Percentiles rank a stretch among this genome's conserved stretches.
Conservation (phyloP, 1,140 invertebrate species). For the Stratiolaelaps scimitus region DNA sequence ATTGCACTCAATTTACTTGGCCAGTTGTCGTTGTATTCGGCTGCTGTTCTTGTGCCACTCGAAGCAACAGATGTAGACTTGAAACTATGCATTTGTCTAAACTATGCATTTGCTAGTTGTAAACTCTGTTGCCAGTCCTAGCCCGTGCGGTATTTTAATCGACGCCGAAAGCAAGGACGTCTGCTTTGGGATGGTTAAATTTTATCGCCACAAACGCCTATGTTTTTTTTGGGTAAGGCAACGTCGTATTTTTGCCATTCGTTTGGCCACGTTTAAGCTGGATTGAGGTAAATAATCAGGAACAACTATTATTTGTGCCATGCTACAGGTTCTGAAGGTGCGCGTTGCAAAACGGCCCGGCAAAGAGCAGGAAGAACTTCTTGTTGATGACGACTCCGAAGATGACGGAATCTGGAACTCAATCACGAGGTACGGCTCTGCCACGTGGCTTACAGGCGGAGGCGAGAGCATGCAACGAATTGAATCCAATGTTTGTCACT, state of each 20-base stretch:
- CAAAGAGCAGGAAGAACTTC: conserved; percentile 65
- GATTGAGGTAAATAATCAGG: neutral
- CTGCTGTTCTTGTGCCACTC: no score
- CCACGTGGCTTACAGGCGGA: no score
- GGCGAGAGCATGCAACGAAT: neutral
- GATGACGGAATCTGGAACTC: conserved; percentile 79
- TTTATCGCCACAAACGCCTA: no score
- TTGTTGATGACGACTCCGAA: conserved; percentile 61
- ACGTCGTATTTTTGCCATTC: neutral
- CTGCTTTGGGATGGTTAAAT: no score
- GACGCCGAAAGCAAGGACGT: no score
- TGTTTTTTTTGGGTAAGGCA: neutral
- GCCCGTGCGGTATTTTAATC: no score
- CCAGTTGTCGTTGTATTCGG: no score
- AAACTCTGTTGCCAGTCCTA: no score
- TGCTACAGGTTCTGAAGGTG: conserved; percentile 26
- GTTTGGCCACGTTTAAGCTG: conserved; percentile 26
- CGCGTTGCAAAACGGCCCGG: conserved; percentile 73
- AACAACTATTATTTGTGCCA: neutral
- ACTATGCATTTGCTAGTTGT: no score
- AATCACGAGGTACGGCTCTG: conserved; percentile 60
- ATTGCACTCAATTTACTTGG: conserved; percentile 2
- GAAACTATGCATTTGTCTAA: no score
- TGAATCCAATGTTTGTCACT: neutral
- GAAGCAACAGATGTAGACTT: no score